Evolutionary conservation across 2,797 vertebrate genomes (phyloP).

Genomic region (Coccyzus lansbergi): DNA sequence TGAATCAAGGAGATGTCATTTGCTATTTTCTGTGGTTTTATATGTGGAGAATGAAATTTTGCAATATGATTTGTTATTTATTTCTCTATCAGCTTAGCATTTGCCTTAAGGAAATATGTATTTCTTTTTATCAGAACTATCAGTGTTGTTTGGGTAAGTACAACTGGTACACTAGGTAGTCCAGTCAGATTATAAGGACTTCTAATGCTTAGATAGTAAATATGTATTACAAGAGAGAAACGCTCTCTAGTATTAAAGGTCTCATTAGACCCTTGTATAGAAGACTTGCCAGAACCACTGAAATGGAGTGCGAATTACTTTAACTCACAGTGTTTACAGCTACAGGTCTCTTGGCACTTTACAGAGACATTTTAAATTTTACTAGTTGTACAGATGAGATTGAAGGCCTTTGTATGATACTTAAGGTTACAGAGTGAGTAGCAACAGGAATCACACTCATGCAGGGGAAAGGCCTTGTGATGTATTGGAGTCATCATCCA

Average conservation of each 20-base stretch:
- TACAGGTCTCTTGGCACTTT: neutral
- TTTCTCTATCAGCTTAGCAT: slow-evolving; percentile 23
- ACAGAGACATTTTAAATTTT: neutral
- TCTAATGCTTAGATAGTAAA: neutral
- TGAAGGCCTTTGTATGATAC: neutral
- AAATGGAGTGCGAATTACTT: neutral
- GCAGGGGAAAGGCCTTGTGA: neutral
- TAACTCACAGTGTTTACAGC: neutral
- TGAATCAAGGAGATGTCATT: neutral
- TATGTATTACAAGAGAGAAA: neutral
- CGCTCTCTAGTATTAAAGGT: neutral
- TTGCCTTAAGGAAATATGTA: neutral
- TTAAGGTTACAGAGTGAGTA: neutral
- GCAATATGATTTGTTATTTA: neutral
- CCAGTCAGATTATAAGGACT: neutral
- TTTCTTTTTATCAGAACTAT: neutral
- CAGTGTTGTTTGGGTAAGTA: slow-evolving; percentile 38
- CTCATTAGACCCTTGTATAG: neutral
- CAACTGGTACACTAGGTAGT: neutral
- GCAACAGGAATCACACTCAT: neutral
- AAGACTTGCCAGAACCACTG: neutral
- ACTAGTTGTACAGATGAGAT: neutral
- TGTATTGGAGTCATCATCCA: neutral
- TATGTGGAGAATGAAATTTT: neutral
- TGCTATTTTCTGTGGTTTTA: neutral